Evolutionary conservation across 2,888 invertebrate genomes (phyloP).

Genomic region (Aleiodes alternator): DNA sequence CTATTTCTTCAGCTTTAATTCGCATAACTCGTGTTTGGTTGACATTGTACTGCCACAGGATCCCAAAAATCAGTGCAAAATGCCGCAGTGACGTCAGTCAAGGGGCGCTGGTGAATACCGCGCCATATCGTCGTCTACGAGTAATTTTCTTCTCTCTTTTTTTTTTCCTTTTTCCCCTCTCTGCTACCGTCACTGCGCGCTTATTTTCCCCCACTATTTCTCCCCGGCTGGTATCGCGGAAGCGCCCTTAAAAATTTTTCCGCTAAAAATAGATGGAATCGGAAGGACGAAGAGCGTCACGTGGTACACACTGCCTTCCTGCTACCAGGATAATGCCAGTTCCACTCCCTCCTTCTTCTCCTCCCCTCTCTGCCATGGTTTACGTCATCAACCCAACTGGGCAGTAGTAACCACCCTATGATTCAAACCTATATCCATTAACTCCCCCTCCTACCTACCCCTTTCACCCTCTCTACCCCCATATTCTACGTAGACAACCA

Average conservation of each 20-base stretch:
- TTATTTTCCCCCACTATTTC: too few species aligned
- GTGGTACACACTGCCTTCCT: conserved; percentile 21
- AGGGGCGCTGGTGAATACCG: conserved; percentile 1
- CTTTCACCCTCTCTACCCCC: too few species aligned
- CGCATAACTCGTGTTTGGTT: not conserved
- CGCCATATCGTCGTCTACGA: conserved; percentile 33
- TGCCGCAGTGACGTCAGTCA: conserved; percentile 38
- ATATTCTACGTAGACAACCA: conserved; percentile 8
- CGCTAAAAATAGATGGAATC: conserved; percentile 39
- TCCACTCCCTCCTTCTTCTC: not conserved
- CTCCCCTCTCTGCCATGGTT: not conserved
- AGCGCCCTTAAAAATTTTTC: conserved; percentile 29
- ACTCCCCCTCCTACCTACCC: not conserved
- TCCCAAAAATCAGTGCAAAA: conserved; percentile 27
- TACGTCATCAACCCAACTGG: conserved; percentile 38
- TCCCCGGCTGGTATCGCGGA: conserved; percentile 9
- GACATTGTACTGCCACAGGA: not conserved
- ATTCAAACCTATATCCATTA: not conserved
- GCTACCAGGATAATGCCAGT: conserved; percentile 15
- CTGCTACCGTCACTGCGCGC: too few species aligned
- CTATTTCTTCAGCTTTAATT: not conserved
- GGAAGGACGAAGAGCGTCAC: conserved; percentile 38
- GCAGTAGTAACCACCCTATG: conserved; percentile 2
- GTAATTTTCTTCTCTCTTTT: conserved; percentile 30
- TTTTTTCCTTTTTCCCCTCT: not conserved